Evolutionary conservation across 30 jellyfish, hydroid and myxozoan species (phyloP).

Genomic region (Clytia hemisphaerica): DNA sequence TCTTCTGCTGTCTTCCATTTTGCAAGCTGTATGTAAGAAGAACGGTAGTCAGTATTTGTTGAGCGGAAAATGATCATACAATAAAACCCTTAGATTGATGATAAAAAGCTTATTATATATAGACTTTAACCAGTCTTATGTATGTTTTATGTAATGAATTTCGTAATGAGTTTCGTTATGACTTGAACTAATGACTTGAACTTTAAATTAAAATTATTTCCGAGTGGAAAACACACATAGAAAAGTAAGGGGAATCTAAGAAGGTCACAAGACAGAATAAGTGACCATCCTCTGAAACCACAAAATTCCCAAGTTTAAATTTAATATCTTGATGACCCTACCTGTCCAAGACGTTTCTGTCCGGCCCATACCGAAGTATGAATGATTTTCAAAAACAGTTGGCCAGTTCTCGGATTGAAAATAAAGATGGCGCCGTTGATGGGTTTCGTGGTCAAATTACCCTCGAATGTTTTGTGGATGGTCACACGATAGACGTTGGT

Average conservation of each 20-base stretch:
- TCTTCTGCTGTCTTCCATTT: slow-evolving; percentile 99
- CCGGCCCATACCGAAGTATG: slow-evolving; percentile 99
- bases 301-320: too few relatives aligned
- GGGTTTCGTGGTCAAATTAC: slow-evolving; percentile 95
- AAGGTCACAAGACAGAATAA: too few relatives aligned
- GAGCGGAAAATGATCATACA: neutral
- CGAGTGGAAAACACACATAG: too few relatives aligned
- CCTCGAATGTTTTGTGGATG: slow-evolving; percentile 75
- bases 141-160: too few relatives aligned
- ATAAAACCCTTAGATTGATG: neutral
- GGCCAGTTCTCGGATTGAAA: slow-evolving; percentile 99
- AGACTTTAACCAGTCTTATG: too few relatives aligned
- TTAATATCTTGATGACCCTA: neutral
- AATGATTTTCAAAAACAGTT: slow-evolving; percentile 89
- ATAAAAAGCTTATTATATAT: too few relatives aligned
- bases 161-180: too few relatives aligned
- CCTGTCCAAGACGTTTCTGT: slow-evolving; percentile 99
- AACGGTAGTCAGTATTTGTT: too few relatives aligned
- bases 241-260: too few relatives aligned
- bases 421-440: slow-evolving; percentile 98
- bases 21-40: slow-evolving; percentile 62
- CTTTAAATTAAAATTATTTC: too few relatives aligned
- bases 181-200: too few relatives aligned
- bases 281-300: too few relatives aligned
- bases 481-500: slow-evolving; percentile 99